Evolutionary conservation across 2,888 invertebrate genomes (phyloP).

Genomic region (Acholoe squamosa): DNA sequence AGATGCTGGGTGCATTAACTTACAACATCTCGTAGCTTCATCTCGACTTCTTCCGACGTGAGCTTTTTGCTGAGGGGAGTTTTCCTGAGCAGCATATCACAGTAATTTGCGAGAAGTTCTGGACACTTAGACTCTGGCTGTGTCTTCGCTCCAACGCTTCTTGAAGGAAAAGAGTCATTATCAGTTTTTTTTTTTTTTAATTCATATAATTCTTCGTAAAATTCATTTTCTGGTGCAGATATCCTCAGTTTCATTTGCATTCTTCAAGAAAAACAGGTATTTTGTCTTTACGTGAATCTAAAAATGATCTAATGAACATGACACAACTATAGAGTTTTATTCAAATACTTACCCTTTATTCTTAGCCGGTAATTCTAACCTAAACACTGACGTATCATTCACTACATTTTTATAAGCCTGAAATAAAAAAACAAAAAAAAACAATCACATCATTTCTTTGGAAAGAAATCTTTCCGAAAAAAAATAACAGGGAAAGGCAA

Average conservation of each 20-base stretch:
- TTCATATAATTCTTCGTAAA: no score
- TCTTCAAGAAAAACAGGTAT: no score
- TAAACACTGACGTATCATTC: conserved; percentile 96
- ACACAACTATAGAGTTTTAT: no score
- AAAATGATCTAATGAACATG: no score
- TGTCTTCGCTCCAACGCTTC: conserved; percentile 82
- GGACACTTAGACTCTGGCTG: conserved; percentile 98
- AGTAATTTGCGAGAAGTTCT: conserved; percentile 98
- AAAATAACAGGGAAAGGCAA: no score
- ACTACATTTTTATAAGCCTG: conserved; percentile 97
- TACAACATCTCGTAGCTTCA: conserved; percentile 94
- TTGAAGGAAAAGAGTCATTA: no score
- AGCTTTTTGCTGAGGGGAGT: conserved; percentile 97
- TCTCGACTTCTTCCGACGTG: conserved; percentile 98
- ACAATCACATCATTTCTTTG: neutral
- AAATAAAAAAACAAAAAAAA: conserved; percentile 62
- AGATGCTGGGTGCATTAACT: conserved; percentile 67
- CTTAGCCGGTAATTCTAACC: conserved; percentile 86
- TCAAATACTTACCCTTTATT: conserved; percentile 84
- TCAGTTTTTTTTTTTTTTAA: no score
- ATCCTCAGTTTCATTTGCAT: no score
- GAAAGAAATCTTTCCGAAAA: no score
- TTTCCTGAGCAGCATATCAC: conserved; percentile 98
- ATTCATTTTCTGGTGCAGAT: no score
- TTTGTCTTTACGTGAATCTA: no score